Evolutionary conservation across 2,797 vertebrate genomes (phyloP), one percentile per base, ranked within the genome.

Genomic region (Huso huso): DNA sequence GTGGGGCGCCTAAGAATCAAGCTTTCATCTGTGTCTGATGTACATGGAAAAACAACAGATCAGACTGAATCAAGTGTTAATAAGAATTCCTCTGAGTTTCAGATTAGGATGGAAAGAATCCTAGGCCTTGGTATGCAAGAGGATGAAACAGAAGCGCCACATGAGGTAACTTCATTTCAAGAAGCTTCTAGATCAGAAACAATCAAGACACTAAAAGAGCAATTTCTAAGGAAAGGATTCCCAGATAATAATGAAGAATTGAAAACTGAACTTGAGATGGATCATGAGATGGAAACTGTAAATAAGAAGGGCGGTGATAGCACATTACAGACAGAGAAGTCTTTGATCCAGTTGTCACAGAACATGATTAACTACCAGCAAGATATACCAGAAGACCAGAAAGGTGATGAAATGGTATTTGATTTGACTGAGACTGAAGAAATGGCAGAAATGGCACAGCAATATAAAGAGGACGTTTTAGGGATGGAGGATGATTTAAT

Each of bases 181-280:
- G 85, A 82, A 69, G 86, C 86, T 66, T 81, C 84, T 50, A 87
- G 87, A 84, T 81, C 81, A 55, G 83, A 83, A 65, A 81, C 78
- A 13, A 82, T 86, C 68, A 79, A 85, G 72, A 68, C 87, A 15
- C 79, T 90, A 82, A 87, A 71, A 81, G 89, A 89, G 53, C 86
- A 89, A 71, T 66, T 81, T 12, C 58, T 70, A 63, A 62, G 12
- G 69, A 73, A 78, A 65, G 60, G 7, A 23, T 52, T 76, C 11
- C 64, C 73, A 49, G 65, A 71, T 11, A 60, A 58, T 61, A 71
- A 67, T 65, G 66, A 72, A 48, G 49, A 51, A 15, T 51, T 60
- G 51, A 60, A 68, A 60, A 53, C 12, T 71, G 49, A 73, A 69
- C 51, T 37, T 23, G 66, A 69, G 8, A 61, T 74, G 11, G 72